phyloP scores from a whole-genome alignment of 2,113 vertebrate species.

The Daboia siamensis region DNA sequence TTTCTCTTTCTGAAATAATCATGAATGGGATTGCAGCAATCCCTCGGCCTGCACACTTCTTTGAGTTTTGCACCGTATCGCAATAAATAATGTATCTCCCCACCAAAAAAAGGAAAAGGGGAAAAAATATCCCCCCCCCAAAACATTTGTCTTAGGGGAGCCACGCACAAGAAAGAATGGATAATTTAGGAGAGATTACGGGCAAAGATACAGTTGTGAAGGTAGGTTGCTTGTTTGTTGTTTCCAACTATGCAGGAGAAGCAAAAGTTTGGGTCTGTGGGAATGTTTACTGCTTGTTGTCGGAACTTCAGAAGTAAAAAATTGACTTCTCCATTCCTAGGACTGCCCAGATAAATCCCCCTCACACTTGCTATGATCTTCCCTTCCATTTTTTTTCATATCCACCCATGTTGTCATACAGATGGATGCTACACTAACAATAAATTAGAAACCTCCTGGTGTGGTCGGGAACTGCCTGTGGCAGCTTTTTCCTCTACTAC shows the following conservation, averaged over 20 bases:
- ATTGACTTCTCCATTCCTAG: neutral
- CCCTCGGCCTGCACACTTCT: neutral
- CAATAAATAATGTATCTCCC: neutral
- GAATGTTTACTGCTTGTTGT: neutral
- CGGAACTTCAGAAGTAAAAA: neutral
- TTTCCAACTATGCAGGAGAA: neutral
- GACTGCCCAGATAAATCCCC: neutral
- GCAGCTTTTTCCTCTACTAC: neutral
- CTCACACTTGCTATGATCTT: neutral
- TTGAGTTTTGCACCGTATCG: neutral
- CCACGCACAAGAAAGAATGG: neutral
- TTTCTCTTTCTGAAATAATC: neutral
- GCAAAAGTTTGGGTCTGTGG: neutral
- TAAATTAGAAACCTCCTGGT: neutral
- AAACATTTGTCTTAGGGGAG: neutral
- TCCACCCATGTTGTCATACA: neutral
- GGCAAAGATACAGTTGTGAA: neutral
- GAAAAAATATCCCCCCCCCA: neutral
- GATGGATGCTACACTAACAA: neutral
- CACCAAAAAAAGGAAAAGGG: accelerated
- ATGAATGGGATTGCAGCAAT: neutral
- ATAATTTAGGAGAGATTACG: neutral
- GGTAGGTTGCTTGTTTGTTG: neutral
- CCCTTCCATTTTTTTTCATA: neutral
- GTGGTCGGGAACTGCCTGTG: neutral